Evolutionary conservation across 1,140 invertebrate species (phyloP).

Genomic region (Sarcophaga peregrina): DNA sequence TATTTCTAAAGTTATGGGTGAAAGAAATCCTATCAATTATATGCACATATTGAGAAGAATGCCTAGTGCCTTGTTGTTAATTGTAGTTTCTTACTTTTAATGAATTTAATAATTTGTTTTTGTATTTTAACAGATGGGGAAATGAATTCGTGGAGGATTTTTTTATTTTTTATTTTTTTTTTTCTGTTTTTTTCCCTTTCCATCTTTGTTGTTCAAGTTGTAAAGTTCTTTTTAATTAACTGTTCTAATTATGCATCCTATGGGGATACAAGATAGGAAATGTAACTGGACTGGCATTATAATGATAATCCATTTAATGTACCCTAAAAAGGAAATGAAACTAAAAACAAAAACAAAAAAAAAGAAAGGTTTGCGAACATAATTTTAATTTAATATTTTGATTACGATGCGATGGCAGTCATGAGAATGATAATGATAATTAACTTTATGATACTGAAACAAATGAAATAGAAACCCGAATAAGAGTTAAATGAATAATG

Average conservation of each 20-base stretch:
- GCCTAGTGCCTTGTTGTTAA: too few species aligned
- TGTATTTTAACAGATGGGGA: too few species aligned
- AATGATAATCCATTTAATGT: slow-evolving; percentile 15
- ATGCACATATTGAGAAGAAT: too few species aligned
- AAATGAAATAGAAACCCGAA: too few species aligned
- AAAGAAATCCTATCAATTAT: too few species aligned
- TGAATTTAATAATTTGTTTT: too few species aligned
- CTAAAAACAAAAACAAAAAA: background rate
- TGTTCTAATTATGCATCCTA: slow-evolving; percentile 4
- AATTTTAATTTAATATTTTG: slow-evolving; percentile 13
- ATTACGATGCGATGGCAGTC: background rate
- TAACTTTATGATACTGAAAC: too few species aligned
- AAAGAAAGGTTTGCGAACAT: background rate
- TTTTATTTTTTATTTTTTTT: too few species aligned
- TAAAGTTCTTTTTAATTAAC: slow-evolving; percentile 16
- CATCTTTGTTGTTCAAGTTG: background rate
- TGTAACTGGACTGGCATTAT: slow-evolving; percentile 4
- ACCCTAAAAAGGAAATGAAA: background rate
- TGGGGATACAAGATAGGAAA: slow-evolving; percentile 4
- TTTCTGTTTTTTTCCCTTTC: background rate
- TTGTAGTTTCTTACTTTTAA: too few species aligned
- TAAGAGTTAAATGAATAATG: too few species aligned
- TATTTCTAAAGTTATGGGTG: too few species aligned
- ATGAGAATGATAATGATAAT: background rate
- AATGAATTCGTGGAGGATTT: too few species aligned